phyloP scores from a whole-genome alignment of 1,140 invertebrate species.

The Wasmannia auropunctata region DNA sequence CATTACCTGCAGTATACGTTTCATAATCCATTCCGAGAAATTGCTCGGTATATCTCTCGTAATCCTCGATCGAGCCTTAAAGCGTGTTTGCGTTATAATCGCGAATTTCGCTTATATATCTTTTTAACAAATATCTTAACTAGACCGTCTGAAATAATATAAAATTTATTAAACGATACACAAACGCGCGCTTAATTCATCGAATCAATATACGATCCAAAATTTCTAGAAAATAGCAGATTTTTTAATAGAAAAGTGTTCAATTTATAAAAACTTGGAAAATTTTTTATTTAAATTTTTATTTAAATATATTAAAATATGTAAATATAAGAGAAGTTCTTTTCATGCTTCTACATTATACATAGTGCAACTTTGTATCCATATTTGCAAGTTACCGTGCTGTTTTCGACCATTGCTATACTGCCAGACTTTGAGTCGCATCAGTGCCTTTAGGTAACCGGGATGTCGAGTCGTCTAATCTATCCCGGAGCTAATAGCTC shows the following conservation, averaged over 20 bases:
- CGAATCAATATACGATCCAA: background rate
- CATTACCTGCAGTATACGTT: constrained; percentile 19
- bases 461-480: constrained; percentile 27
- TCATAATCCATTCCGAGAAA: constrained; percentile 42
- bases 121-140: background rate
- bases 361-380: background rate
- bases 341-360: background rate
- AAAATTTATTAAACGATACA: background rate
- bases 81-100: constrained; percentile 41
- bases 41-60: constrained; percentile 24
- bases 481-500: constrained; percentile 27
- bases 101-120: background rate
- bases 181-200: background rate
- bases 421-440: constrained; percentile 2
- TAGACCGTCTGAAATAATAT: background rate
- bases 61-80: constrained; percentile 36
- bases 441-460: constrained; percentile 1
- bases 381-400: background rate
- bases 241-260: background rate
- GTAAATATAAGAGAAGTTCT: background rate
- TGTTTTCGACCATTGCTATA: background rate
- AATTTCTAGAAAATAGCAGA: background rate
- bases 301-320: background rate
- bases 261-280: background rate
- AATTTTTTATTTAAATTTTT: background rate